phyloP scores from a whole-genome alignment of 2,113 vertebrate species.

The Pelecanus crispus region DNA sequence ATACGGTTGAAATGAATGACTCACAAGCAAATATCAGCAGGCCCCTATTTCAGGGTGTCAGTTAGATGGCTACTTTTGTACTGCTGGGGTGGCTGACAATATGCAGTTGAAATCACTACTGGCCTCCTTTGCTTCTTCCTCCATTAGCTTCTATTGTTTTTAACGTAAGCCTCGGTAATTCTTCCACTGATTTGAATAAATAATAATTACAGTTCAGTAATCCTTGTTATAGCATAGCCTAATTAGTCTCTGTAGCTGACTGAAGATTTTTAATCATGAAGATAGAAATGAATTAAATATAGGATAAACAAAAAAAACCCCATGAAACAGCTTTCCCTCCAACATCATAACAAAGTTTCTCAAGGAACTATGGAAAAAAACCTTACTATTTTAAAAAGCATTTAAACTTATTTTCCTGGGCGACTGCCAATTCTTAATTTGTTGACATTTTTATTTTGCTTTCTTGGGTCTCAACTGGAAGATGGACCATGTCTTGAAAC shows the following conservation, averaged over 20 bases:
- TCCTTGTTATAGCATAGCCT: background rate
- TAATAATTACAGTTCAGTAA: slow-evolving; percentile 46
- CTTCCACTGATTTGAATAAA: slow-evolving; percentile 30
- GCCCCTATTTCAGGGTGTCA: background rate
- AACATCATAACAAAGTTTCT: background rate
- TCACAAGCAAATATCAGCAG: background rate
- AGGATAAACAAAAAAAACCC: background rate
- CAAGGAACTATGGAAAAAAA: background rate
- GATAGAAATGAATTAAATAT: background rate
- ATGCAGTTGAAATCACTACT: background rate
- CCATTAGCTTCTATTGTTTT: slow-evolving; percentile 29
- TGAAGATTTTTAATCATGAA: slow-evolving; percentile 14
- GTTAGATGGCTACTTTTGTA: background rate
- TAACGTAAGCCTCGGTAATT: background rate
- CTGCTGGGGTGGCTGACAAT: background rate
- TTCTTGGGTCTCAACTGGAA: background rate
- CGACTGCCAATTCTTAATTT: background rate
- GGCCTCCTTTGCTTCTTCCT: background rate
- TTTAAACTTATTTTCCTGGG: background rate
- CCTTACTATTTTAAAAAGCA: background rate
- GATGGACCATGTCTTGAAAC: background rate
- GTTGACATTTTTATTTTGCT: background rate
- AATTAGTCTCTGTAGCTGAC: slow-evolving; percentile 13
- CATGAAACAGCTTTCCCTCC: background rate
- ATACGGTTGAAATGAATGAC: background rate